These are phyloP conservation scores for Aramus guarauna DNA, from an alignment of 2,113 vertebrate genomes.

Conservation along the genomic window DNA sequence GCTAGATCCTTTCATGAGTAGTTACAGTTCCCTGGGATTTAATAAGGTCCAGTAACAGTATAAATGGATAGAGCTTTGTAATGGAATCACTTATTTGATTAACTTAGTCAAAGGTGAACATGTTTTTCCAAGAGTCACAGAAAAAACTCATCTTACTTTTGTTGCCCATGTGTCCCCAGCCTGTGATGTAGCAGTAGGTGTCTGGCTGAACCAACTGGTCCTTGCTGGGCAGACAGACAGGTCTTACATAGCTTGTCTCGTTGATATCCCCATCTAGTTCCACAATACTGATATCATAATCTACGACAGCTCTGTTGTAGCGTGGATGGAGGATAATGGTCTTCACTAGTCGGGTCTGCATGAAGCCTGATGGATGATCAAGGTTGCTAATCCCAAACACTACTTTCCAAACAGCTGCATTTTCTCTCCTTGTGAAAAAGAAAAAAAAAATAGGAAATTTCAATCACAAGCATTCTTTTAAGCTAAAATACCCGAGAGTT, in stretches of 20 bases:
- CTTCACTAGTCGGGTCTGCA: slow-evolving; percentile 83
- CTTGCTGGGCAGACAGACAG: slow-evolving; percentile 83
- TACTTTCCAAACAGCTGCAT: slow-evolving; percentile 87
- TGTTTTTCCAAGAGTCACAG: not conserved
- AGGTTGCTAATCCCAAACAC: slow-evolving; percentile 92
- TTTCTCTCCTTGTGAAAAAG: slow-evolving; percentile 80
- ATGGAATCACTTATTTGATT: not conserved
- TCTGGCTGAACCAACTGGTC: slow-evolving; percentile 78
- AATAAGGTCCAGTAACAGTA: not conserved
- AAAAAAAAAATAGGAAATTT: not conserved
- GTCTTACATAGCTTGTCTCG: slow-evolving; percentile 85
- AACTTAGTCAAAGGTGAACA: not conserved
- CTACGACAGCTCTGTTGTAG: slow-evolving; percentile 90
- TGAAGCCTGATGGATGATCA: slow-evolving; percentile 85
- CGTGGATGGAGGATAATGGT: slow-evolving; percentile 90
- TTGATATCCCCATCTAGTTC: slow-evolving; percentile 82
- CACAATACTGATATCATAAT: slow-evolving; percentile 95
- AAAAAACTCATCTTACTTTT: slow-evolving; percentile 80
- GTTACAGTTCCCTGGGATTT: not conserved
- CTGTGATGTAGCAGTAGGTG: slow-evolving; percentile 95
- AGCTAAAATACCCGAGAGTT: not conserved
- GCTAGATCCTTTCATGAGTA: not conserved
- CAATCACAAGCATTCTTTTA: not conserved
- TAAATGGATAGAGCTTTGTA: not conserved
- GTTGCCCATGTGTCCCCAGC: slow-evolving; percentile 96